These are phyloP conservation scores for Amblyornis subalaris DNA, from an alignment of 2,113 vertebrate genomes.

Conservation along the genomic window DNA sequence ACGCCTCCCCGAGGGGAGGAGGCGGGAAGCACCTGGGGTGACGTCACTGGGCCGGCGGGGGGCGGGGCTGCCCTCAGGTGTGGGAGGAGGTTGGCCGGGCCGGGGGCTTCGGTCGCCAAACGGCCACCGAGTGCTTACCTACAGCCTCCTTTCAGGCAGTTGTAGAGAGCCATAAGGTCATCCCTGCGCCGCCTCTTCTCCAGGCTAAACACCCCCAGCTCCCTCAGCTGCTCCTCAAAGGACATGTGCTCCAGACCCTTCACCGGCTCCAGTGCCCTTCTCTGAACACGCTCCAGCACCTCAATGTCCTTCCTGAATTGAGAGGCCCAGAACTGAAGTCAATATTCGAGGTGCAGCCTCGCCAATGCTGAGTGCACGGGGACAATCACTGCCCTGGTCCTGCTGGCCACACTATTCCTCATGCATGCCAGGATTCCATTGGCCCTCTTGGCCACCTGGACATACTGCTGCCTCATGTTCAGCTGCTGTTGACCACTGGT, in stretches of 20 bases:
- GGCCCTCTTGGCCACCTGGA: not conserved
- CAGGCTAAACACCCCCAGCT: not conserved
- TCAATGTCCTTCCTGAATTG: not conserved
- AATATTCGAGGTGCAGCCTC: not conserved
- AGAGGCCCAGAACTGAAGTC: not conserved
- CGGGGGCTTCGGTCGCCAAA: too few relatives aligned
- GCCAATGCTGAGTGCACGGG: too few relatives aligned
- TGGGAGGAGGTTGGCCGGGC: not conserved
- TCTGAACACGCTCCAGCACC: rapidly evolving
- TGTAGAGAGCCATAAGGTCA: too few relatives aligned
- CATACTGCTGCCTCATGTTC: not conserved
- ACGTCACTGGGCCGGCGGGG: not conserved
- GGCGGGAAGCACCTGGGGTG: not conserved
- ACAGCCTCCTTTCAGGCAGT: rapidly evolving
- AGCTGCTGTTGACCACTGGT: not conserved
- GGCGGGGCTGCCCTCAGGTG: not conserved
- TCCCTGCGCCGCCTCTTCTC: not conserved
- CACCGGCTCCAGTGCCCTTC: not conserved
- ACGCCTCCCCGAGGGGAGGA: not conserved
- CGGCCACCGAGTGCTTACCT: rapidly evolving
- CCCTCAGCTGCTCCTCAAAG: not conserved
- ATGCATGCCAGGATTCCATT: too few relatives aligned
- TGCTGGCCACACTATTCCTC: not conserved
- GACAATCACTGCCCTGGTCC: not conserved
- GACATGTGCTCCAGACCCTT: not conserved